These are phyloP conservation scores for Callyntrura sp. DNA, from an alignment of 2,888 invertebrate species.

Conservation along the genomic window DNA sequence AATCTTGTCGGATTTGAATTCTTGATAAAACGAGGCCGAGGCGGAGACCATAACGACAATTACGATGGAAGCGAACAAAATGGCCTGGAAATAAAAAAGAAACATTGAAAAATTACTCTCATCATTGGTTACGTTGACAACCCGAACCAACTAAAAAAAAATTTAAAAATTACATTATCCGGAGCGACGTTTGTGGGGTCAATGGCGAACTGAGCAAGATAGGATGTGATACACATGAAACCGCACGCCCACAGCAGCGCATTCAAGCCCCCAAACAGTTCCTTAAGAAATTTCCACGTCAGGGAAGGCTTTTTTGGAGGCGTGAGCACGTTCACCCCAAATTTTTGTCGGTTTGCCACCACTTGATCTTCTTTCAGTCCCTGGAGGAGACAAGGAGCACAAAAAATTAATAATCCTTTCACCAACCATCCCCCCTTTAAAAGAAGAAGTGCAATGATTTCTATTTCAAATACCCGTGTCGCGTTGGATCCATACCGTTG, in stretches of 20 bases:
- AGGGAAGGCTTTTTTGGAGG: constrained; percentile 86
- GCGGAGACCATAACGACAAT: constrained; percentile 90
- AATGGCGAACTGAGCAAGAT: constrained; percentile 85
- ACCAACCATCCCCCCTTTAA: no score
- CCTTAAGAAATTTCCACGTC: constrained; percentile 87
- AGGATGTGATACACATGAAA: constrained; percentile 86
- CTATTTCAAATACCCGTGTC: background rate
- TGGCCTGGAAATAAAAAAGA: constrained; percentile 85
- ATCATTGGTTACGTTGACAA: no score
- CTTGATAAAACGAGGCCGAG: constrained; percentile 90
- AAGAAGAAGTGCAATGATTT: no score
- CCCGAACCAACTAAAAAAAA: no score
- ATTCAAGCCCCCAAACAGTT: constrained; percentile 87
- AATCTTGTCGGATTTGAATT: constrained; percentile 89
- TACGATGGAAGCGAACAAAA: constrained; percentile 89
- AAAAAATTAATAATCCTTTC: background rate
- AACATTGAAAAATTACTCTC: no score
- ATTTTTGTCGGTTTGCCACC: constrained; percentile 85
- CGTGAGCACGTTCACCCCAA: constrained; percentile 86
- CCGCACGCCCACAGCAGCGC: constrained; percentile 86
- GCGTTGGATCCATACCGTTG: constrained; percentile 77
- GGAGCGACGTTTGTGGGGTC: constrained; percentile 85
- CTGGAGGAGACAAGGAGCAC: no score
- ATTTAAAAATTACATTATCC: constrained; percentile 86
- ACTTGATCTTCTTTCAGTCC: constrained; percentile 86